These are phyloP conservation scores for Dolichoris vasculosae DNA, from an alignment of 1,140 invertebrate genomes.

Conservation along the genomic window DNA sequence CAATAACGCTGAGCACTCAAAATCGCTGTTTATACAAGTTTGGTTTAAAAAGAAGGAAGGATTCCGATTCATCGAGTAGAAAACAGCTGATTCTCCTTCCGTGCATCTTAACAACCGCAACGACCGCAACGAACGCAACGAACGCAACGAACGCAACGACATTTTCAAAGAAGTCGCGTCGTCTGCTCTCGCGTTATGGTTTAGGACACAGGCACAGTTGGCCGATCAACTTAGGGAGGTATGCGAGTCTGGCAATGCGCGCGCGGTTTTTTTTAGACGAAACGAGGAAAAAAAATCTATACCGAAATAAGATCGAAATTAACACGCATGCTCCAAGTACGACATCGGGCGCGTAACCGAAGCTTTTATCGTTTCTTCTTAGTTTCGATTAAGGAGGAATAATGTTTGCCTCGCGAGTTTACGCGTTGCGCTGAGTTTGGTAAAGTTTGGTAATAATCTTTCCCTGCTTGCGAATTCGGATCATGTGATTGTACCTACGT, in stretches of 20 bases:
- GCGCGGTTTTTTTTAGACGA: not conserved
- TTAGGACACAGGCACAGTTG: too few species aligned
- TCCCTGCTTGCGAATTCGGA: not conserved
- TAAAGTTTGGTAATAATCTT: not conserved
- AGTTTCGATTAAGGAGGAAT: not conserved
- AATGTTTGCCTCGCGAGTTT: not conserved
- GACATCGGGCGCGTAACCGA: not conserved
- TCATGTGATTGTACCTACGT: constrained; percentile 18
- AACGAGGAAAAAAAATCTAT: constrained; percentile 31
- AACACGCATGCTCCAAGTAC: not conserved
- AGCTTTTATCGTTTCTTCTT: not conserved
- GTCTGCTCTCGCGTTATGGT: not conserved
- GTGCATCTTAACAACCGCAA: too few species aligned
- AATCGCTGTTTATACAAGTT: not conserved
- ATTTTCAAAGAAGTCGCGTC: not conserved
- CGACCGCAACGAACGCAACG: too few species aligned
- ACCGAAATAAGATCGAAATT: constrained; percentile 27
- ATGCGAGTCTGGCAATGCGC: not conserved
- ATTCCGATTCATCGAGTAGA: not conserved
- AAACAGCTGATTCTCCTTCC: not conserved
- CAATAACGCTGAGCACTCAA: not conserved
- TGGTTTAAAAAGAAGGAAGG: not conserved
- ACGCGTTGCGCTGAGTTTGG: not conserved
- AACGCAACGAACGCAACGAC: too few species aligned
- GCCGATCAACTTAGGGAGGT: not conserved